Percentiles rank a stretch among this genome's conserved stretches.
Conservation (phyloP, 2,113 vertebrate genomes). For the Ondatra zibethicus region DNA sequence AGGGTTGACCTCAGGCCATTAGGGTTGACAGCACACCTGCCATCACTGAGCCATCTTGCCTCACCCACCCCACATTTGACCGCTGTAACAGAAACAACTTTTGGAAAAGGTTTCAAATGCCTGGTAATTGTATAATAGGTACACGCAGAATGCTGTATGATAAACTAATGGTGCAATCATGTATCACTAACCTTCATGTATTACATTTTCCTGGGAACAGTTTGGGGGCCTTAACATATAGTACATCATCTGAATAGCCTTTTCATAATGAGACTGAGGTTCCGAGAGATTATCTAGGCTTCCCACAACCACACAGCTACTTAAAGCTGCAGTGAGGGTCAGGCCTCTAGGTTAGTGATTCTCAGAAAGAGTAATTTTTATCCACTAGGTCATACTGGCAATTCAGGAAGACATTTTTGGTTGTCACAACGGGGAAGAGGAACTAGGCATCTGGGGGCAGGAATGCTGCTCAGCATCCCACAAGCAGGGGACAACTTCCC, state of each 20-base stretch:
- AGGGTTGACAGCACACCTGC: fast-evolving
- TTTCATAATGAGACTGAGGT: not conserved
- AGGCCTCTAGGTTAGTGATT: not conserved
- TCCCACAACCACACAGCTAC: not conserved
- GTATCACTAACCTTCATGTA: not conserved
- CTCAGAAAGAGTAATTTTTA: not conserved
- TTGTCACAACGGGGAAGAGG: not conserved
- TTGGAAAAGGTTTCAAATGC: not conserved
- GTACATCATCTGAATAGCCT: not conserved
- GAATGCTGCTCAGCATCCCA: not conserved
- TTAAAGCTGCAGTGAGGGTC: not conserved
- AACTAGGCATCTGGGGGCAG: not conserved
- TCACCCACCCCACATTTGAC: no score
- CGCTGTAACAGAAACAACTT: conserved; percentile 9
- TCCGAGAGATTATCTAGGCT: not conserved
- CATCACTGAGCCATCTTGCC: not conserved
- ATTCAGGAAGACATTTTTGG: not conserved
- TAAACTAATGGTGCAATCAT: not conserved
- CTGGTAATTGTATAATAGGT: not conserved
- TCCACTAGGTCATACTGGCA: not conserved
- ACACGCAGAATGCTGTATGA: not conserved
- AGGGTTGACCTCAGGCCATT: not conserved
- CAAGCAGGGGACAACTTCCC: not conserved
- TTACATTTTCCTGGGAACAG: not conserved
- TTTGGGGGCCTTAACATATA: not conserved